phyloP scores from a whole-genome alignment of 53 echinoderm and acorn worm species.

The Zoroaster sp. region DNA sequence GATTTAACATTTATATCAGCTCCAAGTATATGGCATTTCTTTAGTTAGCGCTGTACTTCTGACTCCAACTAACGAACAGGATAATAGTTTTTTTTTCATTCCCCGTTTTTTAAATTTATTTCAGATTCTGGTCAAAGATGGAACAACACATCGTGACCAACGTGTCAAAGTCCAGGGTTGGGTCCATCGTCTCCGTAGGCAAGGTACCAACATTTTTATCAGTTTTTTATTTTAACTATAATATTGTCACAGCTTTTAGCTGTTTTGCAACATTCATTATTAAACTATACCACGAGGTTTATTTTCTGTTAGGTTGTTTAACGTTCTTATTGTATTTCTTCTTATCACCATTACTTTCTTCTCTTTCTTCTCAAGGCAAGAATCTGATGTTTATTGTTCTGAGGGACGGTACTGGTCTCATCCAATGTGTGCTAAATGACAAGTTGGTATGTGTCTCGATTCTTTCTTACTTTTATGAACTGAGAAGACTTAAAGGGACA shows the following conservation, averaged over 20 bases:
- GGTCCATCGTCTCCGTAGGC: constrained; percentile 92
- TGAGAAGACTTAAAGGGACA: too few species aligned
- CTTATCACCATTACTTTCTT: neutral
- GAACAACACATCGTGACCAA: constrained; percentile 59
- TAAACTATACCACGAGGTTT: too few species aligned
- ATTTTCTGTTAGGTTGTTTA: neutral
- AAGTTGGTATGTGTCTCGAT: constrained; percentile 66
- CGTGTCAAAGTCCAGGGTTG: constrained; percentile 84
- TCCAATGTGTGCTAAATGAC: constrained; percentile 93
- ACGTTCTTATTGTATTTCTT: neutral
- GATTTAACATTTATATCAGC: too few species aligned
- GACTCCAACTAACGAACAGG: neutral
- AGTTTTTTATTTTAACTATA: neutral
- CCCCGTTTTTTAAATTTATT: neutral
- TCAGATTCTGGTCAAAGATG: constrained; percentile 83
- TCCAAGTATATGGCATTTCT: too few species aligned
- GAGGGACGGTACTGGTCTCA: constrained; percentile 86
- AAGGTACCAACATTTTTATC: constrained; percentile 56
- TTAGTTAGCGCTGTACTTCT: neutral
- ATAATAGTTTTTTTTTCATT: neutral
- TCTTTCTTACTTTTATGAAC: neutral
- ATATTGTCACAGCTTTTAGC: neutral
- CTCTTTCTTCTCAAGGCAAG: constrained; percentile 64
- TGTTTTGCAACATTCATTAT: neutral
- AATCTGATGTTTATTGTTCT: constrained; percentile 96